These are phyloP conservation scores for Sarcophaga rosellei DNA, from an alignment of 2,888 invertebrate genomes.

Conservation along the genomic window DNA sequence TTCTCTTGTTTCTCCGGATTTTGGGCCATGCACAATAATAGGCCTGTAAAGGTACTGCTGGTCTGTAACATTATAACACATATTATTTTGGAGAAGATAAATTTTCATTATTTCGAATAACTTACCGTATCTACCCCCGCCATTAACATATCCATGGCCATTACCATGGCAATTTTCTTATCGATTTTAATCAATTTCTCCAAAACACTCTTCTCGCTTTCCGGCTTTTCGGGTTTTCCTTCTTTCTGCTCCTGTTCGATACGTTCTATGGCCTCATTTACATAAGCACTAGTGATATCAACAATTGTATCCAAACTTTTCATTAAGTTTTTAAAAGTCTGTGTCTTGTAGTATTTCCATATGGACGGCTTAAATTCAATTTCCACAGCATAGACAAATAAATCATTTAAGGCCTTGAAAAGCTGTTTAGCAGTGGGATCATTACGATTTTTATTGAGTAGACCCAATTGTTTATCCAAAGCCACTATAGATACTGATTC, in stretches of 20 bases:
- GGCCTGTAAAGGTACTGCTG: constrained; percentile 71
- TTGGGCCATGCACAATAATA: constrained; percentile 82
- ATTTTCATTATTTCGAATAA: not conserved
- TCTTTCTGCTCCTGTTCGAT: constrained; percentile 68
- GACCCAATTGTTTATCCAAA: constrained; percentile 78
- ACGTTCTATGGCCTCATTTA: constrained; percentile 77
- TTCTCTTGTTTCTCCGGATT: constrained; percentile 86
- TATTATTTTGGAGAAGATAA: not conserved
- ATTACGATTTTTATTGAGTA: constrained; percentile 69
- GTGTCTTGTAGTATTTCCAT: constrained; percentile 73
- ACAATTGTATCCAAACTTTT: constrained; percentile 72
- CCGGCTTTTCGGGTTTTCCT: constrained; percentile 70
- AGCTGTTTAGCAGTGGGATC: constrained; percentile 69
- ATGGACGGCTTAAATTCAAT: constrained; percentile 73
- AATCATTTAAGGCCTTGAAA: constrained; percentile 68
- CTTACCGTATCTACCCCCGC: constrained; percentile 89
- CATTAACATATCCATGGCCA: constrained; percentile 87
- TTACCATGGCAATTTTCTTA: constrained; percentile 84
- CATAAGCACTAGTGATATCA: constrained; percentile 74
- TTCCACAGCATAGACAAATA: constrained; percentile 67
- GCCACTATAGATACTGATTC: constrained; percentile 82
- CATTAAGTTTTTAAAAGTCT: constrained; percentile 72
- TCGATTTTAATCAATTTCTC: constrained; percentile 86
- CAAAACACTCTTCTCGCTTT: constrained; percentile 83
- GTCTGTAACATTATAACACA: constrained; percentile 76